Percentiles rank a stretch among this genome's conserved stretches.
phyloP scores from a whole-genome alignment of 2,888 invertebrate genomes.

The Linnaemya vulpina region DNA sequence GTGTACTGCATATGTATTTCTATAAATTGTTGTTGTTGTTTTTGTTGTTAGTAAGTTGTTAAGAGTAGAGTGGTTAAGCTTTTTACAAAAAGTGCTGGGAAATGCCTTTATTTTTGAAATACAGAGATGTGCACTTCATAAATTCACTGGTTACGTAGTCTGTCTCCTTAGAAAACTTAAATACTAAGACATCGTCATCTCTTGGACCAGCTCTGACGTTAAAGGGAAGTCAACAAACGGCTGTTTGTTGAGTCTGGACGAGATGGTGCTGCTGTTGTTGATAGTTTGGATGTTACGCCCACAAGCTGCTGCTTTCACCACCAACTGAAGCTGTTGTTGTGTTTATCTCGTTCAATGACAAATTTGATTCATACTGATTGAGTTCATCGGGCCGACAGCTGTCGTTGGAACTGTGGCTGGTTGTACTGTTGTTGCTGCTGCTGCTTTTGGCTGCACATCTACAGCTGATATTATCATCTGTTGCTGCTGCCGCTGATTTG shows the following conservation, averaged over 20 bases:
- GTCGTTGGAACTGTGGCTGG: slow-evolving; percentile 79
- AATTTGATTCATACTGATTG: slow-evolving; percentile 80
- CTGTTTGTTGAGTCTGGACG: slow-evolving; percentile 66
- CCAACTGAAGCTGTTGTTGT: slow-evolving; percentile 74
- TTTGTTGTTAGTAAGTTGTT: slow-evolving; percentile 52
- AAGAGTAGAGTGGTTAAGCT: slow-evolving; percentile 53
- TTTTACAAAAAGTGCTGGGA: slow-evolving; percentile 71
- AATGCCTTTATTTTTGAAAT: slow-evolving; percentile 63
- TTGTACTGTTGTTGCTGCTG: slow-evolving; percentile 77
- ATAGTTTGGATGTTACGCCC: slow-evolving; percentile 79
- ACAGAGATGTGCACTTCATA: slow-evolving; percentile 72
- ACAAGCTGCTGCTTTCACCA: slow-evolving; percentile 75
- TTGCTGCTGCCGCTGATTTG: slow-evolving; percentile 54
- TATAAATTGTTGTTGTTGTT: too few relatives aligned
- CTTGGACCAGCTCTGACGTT: neutral
- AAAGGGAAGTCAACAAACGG: slow-evolving; percentile 73
- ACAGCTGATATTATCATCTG: slow-evolving; percentile 70
- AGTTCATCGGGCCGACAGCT: slow-evolving; percentile 77
- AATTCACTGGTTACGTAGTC: slow-evolving; percentile 79
- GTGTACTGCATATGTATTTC: too few relatives aligned
- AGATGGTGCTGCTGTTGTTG: slow-evolving; percentile 68
- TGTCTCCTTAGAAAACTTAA: slow-evolving; percentile 72
- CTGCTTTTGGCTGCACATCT: slow-evolving; percentile 74
- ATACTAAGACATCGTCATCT: slow-evolving; percentile 64
- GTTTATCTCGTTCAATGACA: slow-evolving; percentile 79